Conservation (phyloP, 1,140 invertebrate genomes). For the Drosophila leontia region DNA sequence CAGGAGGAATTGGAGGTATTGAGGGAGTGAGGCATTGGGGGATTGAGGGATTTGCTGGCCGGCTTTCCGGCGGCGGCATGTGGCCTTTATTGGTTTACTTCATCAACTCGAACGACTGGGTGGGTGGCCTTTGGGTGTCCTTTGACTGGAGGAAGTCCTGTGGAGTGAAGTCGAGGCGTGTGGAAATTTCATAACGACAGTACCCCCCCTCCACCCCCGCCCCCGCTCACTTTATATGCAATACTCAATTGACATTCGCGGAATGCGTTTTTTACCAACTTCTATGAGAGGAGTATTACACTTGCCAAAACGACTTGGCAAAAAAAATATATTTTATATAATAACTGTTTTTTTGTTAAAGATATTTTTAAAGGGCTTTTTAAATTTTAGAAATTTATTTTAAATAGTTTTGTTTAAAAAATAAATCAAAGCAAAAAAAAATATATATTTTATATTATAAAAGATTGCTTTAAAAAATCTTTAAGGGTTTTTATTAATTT, state of each 20-base stretch:
- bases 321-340: neutral
- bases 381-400: no score
- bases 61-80: constrained; percentile 69
- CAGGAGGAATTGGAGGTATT: constrained; percentile 6
- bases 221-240: constrained; percentile 62
- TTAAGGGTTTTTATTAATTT: neutral
- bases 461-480: no score
- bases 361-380: neutral
- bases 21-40: constrained; percentile 23
- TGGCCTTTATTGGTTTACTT: constrained; percentile 79
- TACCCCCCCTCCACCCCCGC: neutral
- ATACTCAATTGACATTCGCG: constrained; percentile 80
- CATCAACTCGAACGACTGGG: constrained; percentile 71
- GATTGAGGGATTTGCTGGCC: constrained; percentile 53
- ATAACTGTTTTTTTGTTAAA: neutral
- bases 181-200: constrained; percentile 75
- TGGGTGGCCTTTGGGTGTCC: constrained; percentile 5
- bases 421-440: neutral
- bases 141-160: neutral
- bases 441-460: neutral
- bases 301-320: neutral
- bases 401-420: neutral
- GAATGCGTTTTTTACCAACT: constrained; percentile 48
- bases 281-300: neutral
- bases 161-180: constrained; percentile 48